Evolutionary conservation across 2,797 vertebrate species (phyloP).

Genomic region (Falco columbarius): DNA sequence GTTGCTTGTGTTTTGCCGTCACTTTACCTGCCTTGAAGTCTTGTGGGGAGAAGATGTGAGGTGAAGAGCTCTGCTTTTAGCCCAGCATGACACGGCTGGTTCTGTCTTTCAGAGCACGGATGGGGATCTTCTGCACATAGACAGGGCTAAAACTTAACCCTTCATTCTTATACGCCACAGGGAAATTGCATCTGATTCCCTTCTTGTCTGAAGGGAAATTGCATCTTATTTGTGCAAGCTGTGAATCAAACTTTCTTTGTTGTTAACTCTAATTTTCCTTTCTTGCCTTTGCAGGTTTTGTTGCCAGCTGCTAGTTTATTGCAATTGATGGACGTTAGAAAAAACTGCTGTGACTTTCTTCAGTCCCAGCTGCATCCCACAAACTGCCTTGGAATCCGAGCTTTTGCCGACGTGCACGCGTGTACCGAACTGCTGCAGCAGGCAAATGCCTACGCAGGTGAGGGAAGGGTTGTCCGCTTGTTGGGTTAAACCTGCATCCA

Average conservation of each 20-base stretch:
- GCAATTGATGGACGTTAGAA: slow-evolving; percentile 93
- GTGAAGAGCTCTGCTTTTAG: neutral
- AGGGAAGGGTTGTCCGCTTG: neutral
- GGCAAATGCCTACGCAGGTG: slow-evolving; percentile 92
- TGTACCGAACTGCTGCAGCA: slow-evolving; percentile 91
- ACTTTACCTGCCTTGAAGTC: neutral
- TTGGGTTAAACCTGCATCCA: neutral
- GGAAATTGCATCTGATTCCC: neutral
- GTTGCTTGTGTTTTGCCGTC: neutral
- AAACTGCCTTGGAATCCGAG: slow-evolving; percentile 95
- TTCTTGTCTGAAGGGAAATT: neutral
- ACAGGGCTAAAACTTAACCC: neutral
- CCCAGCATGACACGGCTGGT: neutral
- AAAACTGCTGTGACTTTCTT: slow-evolving; percentile 96
- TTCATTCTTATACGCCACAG: neutral
- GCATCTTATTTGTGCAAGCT: neutral
- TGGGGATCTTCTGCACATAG: neutral
- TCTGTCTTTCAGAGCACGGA: neutral
- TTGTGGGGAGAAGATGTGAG: neutral
- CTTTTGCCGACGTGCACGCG: slow-evolving; percentile 93
- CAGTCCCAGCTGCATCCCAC: slow-evolving; percentile 93
- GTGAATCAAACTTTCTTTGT: neutral
- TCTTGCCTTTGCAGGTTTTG: slow-evolving; percentile 82
- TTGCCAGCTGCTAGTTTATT: slow-evolving; percentile 92
- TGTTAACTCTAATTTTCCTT: neutral